A percentile compares a stretch with the other conserved stretches of the same genome.
phyloP scores from a whole-genome alignment of 2,113 vertebrate species.

The Ammodytes dubius region DNA sequence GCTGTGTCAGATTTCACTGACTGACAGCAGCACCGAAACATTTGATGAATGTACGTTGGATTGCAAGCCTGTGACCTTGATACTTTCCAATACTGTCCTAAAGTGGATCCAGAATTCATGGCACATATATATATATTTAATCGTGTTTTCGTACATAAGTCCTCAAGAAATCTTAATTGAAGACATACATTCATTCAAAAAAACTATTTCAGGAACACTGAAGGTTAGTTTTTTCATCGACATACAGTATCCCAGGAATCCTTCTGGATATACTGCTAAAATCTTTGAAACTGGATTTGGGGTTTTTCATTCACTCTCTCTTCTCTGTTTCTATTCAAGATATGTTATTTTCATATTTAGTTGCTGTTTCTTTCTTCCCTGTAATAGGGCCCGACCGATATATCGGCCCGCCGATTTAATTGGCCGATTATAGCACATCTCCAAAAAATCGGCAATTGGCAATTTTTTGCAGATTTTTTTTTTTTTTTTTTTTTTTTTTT shows the following conservation, averaged over 20 bases:
- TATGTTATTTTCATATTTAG: background rate
- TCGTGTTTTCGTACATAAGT: background rate
- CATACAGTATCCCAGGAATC: background rate
- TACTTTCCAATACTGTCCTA: background rate
- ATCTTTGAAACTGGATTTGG: background rate
- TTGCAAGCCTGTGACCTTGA: constrained; percentile 15
- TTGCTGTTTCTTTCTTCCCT: background rate
- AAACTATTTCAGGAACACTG: background rate
- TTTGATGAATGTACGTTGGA: background rate
- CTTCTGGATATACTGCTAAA: background rate
- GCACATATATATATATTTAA: background rate
- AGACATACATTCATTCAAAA: constrained; percentile 7
- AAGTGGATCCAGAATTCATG: background rate
- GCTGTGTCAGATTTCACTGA: no score
- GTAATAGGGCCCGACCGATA: no score
- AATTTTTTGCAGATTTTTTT: no score
- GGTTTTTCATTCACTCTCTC: background rate
- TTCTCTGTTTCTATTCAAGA: background rate
- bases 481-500: no score
- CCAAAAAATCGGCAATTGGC: no score
- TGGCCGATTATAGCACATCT: no score
- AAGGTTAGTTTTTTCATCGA: background rate
- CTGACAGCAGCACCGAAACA: no score
- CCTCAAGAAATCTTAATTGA: background rate
- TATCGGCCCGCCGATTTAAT: no score